These are phyloP conservation scores for Drepanosiphum platanoidis DNA, from an alignment of 2,888 invertebrate species.

Conservation along the genomic window DNA sequence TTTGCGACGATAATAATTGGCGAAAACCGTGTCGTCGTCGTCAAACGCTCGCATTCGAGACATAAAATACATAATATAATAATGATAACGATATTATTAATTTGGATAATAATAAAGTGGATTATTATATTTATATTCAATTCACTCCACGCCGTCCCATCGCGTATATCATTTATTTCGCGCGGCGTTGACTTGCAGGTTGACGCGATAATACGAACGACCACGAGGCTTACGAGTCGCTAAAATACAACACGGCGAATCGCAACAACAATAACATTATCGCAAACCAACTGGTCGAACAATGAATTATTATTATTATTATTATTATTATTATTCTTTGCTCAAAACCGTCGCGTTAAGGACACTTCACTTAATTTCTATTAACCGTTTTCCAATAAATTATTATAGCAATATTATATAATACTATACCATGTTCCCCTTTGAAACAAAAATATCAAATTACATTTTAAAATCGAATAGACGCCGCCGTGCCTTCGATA, in stretches of 20 bases:
- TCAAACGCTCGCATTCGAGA: no score
- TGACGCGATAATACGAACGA: background rate
- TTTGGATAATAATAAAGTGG: background rate
- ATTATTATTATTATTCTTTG: background rate
- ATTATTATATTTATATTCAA: no score
- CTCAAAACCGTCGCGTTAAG: background rate
- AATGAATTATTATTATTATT: background rate
- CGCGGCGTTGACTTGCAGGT: background rate
- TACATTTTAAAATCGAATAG: no score
- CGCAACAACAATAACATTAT: background rate
- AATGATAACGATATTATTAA: background rate
- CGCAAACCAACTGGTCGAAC: background rate
- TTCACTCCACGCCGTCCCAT: no score
- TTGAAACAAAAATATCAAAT: background rate
- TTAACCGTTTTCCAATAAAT: background rate
- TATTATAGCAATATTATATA: no score
- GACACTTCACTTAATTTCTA: background rate
- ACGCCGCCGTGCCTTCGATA: no score
- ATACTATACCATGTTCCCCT: background rate
- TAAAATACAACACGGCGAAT: background rate
- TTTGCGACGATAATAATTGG: background rate
- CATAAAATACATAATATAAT: no score
- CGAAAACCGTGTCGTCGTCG: background rate
- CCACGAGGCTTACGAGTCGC: background rate
- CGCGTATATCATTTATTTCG: background rate